These are phyloP conservation scores for Echeneis naucrates DNA, from an alignment of 2,797 vertebrate genomes.

Conservation along the genomic window DNA sequence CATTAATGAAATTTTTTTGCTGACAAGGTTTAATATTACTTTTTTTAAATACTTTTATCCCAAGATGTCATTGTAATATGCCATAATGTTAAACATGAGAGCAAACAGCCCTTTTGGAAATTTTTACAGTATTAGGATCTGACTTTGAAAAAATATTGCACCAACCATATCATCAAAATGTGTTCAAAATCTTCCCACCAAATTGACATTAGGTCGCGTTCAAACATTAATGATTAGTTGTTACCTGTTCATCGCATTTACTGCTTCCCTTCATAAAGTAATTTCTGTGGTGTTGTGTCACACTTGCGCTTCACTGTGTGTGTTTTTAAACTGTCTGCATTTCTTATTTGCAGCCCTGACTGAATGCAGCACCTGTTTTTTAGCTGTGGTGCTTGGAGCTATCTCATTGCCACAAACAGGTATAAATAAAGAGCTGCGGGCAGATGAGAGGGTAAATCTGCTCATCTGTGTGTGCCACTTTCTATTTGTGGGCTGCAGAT, in stretches of 20 bases:
- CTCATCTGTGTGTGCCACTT: conserved; percentile 41
- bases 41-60: too few relatives aligned
- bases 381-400: too few relatives aligned
- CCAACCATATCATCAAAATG: neutral
- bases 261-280: neutral
- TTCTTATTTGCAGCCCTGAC: neutral
- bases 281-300: neutral
- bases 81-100: too few relatives aligned
- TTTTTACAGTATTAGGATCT: too few relatives aligned
- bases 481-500: conserved; percentile 53
- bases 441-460: conserved; percentile 25
- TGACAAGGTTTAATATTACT: too few relatives aligned
- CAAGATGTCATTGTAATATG: too few relatives aligned
- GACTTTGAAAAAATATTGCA: too few relatives aligned
- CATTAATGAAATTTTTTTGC: too few relatives aligned
- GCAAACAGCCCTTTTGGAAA: too few relatives aligned
- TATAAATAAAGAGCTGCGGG: conserved; percentile 42
- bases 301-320: neutral
- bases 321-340: neutral
- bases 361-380: neutral
- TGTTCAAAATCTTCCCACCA: neutral
- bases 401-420: neutral
- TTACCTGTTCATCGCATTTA: neutral
- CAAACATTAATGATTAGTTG: neutral
- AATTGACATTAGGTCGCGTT: neutral